phyloP scores from a whole-genome alignment of 1,140 invertebrate genomes.

The Drosophila subobscura region DNA sequence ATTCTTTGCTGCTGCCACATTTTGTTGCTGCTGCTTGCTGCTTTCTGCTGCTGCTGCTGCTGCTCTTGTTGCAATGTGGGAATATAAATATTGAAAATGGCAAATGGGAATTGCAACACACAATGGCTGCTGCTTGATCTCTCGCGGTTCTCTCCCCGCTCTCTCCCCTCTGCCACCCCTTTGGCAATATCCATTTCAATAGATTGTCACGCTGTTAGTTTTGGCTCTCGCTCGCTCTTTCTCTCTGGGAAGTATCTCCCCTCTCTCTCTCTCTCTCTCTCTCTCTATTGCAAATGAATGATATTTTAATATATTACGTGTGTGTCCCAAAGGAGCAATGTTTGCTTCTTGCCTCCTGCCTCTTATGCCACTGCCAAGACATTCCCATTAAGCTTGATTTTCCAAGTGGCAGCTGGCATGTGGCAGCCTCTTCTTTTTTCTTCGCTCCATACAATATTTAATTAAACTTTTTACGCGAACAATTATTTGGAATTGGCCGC shows the following conservation, averaged over 20 bases:
- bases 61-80: slow-evolving; percentile 45
- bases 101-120: slow-evolving; percentile 76
- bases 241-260: no score
- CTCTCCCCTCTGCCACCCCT: not conserved
- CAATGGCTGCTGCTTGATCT: slow-evolving; percentile 63
- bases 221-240: slow-evolving; percentile 22
- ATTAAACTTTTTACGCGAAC: no score
- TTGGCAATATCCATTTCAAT: slow-evolving; percentile 33
- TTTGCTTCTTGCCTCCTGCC: no score
- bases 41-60: slow-evolving; percentile 10
- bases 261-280: no score
- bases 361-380: slow-evolving; percentile 5
- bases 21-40: not conserved
- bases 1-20: not conserved
- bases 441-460: not conserved
- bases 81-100: slow-evolving; percentile 78
- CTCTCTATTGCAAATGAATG: not conserved
- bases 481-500: no score
- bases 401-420: not conserved
- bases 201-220: slow-evolving; percentile 48
- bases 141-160: slow-evolving; percentile 10
- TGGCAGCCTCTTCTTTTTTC: no score
- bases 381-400: slow-evolving; percentile 23
- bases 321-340: slow-evolving; percentile 15
- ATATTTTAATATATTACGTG: slow-evolving; percentile 62